Base-by-base conservation (phyloP, 2,888 invertebrate species). In the Drosophila helvetica region DNA sequence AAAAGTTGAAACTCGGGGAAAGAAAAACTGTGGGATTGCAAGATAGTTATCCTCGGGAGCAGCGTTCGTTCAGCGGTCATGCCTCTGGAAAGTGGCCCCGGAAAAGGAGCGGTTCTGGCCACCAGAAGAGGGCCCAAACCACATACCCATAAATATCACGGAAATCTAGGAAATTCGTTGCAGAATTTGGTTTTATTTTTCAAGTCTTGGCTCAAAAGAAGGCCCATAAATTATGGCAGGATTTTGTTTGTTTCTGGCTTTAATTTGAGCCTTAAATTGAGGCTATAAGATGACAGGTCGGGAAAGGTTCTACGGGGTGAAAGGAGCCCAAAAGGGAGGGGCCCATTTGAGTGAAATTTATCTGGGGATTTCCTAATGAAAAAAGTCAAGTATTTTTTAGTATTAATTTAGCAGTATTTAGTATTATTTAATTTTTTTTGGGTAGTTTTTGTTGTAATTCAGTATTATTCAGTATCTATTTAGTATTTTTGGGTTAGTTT, bases 1-100 rank as follows among this genome's bases (percentile, higher is more conserved):
- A 67, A 87, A 82, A 84, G 86, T 84, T 84, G 76, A 80, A 80
- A 72, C 87, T 76, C 72, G 25, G 72, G 73, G 52, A 58, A 38
- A 45, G 59, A 53, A 66, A 73, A 68, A 57, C 61, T 68, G 58
- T 33, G 19, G 15, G 68, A 68, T 62, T 57, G 52, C 62, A 50
- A 48, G 59, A 68, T 64, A 73, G 73, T 64, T 58, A 58, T 58
- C 58, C 57, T 51, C 57, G 53, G 54, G 72, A 38, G 56, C 46
- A 22, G 22, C 33, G 19, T 45, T 18, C 19, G 27, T 63, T 64
- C 55, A 15, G 52, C 46, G 38, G 38, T 38, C 38, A 60, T 46
- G 30, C 33, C 22, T 22, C 19, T 22, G n/a, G 46, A 43, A 66
- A 9, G 51, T 45, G 59, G 50, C 45, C 12, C 6, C 63, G 33